Percentiles rank a stretch among this genome's conserved stretches.
Evolutionary conservation across 2,797 vertebrate species (phyloP).

Genomic region (Spea hammondii): DNA sequence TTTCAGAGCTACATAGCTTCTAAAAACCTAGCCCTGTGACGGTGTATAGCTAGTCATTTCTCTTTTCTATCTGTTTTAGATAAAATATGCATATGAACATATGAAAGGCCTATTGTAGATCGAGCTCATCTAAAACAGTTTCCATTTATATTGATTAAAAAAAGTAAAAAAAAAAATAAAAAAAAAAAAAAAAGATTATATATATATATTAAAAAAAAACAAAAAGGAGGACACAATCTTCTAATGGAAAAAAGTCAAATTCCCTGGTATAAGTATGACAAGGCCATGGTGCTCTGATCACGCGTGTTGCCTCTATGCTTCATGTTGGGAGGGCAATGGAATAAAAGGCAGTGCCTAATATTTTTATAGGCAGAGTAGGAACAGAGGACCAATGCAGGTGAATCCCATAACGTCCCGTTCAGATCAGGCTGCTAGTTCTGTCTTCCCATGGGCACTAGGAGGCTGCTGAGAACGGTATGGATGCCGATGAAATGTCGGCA

Average conservation of each 20-base stretch:
- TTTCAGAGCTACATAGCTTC: neutral
- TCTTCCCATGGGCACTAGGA: slow-evolving; percentile 76
- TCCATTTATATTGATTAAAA: neutral
- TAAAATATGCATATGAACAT: slow-evolving; percentile 29
- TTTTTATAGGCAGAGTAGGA: slow-evolving; percentile 32
- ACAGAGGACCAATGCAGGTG: slow-evolving; percentile 30
- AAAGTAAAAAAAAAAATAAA: neutral
- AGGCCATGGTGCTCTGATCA: slow-evolving; percentile 22
- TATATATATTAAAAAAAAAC: neutral
- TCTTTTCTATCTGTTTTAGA: neutral
- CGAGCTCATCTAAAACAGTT: neutral
- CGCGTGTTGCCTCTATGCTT: slow-evolving; percentile 22
- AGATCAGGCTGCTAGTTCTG: slow-evolving; percentile 58
- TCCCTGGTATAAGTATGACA: slow-evolving; percentile 35
- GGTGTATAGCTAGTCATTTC: neutral
- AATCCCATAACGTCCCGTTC: slow-evolving; percentile 45
- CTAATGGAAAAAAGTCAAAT: slow-evolving; percentile 31
- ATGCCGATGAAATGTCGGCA: slow-evolving; percentile 75
- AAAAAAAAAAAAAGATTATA: neutral
- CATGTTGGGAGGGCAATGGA: slow-evolving; percentile 44
- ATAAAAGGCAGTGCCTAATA: slow-evolving; percentile 46
- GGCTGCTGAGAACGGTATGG: slow-evolving; percentile 82
- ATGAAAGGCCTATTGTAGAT: slow-evolving; percentile 27
- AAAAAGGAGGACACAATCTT: neutral
- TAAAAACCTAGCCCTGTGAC: neutral